phyloP scores from a whole-genome alignment of 2,113 vertebrate genomes.

The Oxygymnocypris stewartii region DNA sequence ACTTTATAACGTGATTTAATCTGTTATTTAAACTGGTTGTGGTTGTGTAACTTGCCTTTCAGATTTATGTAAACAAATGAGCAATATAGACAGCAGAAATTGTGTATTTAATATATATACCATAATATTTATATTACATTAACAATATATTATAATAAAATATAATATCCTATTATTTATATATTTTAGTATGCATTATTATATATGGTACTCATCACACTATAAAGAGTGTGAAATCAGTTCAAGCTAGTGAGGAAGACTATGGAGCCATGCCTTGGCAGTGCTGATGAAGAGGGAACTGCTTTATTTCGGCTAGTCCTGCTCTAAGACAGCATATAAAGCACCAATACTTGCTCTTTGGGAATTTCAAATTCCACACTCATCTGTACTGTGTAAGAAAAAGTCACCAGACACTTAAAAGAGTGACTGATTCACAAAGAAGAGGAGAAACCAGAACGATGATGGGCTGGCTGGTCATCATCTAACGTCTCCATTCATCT shows the following conservation, averaged over 20 bases:
- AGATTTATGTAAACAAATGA: conserved; percentile 31
- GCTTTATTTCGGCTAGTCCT: conserved; percentile 32
- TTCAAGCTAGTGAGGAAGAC: conserved; percentile 24
- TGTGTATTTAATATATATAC: background rate
- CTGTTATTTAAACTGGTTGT: background rate
- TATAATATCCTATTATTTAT: background rate
- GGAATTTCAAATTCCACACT: conserved; percentile 9
- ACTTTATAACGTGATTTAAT: conserved; percentile 5
- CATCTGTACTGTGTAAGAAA: conserved; percentile 21
- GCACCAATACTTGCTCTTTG: conserved; percentile 53
- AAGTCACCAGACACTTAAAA: conserved; percentile 21
- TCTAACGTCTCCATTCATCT: conserved; percentile 55
- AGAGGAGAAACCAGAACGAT: background rate
- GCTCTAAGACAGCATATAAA: conserved; percentile 30
- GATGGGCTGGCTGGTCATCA: conserved; percentile 63
- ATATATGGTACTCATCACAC: background rate
- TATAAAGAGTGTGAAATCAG: background rate
- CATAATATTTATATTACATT: background rate
- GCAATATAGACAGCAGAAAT: conserved; percentile 1
- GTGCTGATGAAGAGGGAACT: conserved; percentile 43
- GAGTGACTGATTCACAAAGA: conserved; percentile 32
- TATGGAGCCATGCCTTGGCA: conserved; percentile 50
- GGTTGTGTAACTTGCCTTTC: conserved; percentile 2
- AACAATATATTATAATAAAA: background rate
- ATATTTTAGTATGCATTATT: background rate